Evolutionary conservation across 2,888 invertebrate species (phyloP), one percentile per base, ranked within the genome.

Genomic region (Theodoxus fluviatilis): DNA sequence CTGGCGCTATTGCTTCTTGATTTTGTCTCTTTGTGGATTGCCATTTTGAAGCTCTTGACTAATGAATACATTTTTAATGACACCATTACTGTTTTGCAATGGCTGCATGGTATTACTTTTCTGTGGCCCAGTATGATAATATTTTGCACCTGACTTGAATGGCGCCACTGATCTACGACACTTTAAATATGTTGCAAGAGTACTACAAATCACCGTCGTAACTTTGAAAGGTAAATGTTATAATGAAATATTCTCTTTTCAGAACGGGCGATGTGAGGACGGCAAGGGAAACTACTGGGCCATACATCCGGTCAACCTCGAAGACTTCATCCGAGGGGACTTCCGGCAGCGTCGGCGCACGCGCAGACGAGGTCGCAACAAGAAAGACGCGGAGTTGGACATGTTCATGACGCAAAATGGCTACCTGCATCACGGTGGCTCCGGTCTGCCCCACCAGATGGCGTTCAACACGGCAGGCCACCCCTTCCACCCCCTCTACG

Each of bases 241-340:
- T n/a, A n/a, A n/a, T n/a, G n/a, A n/a, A n/a, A n/a, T 18, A 55
- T 55, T 12, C 9, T 22, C 7, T 55, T 55, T 25, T 3, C 65
- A 71, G 71, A 82, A 83, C 0, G 84, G 84, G 0, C 71, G 83
- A 12, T 81, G 83, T 67, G 84, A 84, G 68, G 83, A 82, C 63
- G 84, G 84, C 22, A 84, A 84, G 71, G 84, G 85, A 0, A 83
- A 84, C 75, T 84, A 84, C 74, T 85, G 85, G 85, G 82, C 82
- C 31, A 83, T 85, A 59, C 85, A 85, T 71, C 84, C 83, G 18
- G 84, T 83, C 4, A 84, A 84, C 74, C 78, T 83, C 25, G 84
- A 83, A 73, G 84, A 84, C 74, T 85, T 85, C 72, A 79, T 80
- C 75, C 71, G 82, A 7, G 85, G 85, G 3, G 85, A 85, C 72